Evolutionary conservation across 2,113 vertebrate species (phyloP), one percentile per base, ranked within the genome.

Genomic region (Oreotrochilus melanogaster): DNA sequence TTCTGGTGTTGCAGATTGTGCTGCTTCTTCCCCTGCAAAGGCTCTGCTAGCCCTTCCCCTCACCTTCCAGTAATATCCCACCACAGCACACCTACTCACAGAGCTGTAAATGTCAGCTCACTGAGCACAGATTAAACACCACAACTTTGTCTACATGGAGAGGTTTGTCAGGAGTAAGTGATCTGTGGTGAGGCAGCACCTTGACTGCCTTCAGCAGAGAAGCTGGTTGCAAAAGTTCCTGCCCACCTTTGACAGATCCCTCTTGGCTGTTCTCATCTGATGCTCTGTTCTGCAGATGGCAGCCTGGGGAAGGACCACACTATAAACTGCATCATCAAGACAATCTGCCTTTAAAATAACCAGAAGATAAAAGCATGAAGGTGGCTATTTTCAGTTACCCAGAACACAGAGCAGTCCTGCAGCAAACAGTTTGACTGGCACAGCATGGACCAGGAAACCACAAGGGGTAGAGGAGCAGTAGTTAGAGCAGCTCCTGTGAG

Each of bases 41-140:
- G 74, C 87, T 91, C 81, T 11, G 27, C 57, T 93, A 95, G 94
- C 84, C 80, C 33, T 96, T 95, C 74, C 84, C 74, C 81, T 94
- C 79, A 94, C 86, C 94, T 95, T 88, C 4, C 0, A 85, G 21
- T 78, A 82, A 89, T 91, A 88, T 95, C 82, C 78, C 87, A 86
- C 48, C 69, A 88, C 67, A 87, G 58, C 60, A 94, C 92, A 88
- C 94, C 94, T 54, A 94, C 92, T 92, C 78, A 53, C 0, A 51
- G 56, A 94, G 43, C 89, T 95, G 90, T 79, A 93, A 95, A 95
- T 89, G 91, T 76, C 95, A 95, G 71, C 71, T 91, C 66, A 95
- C 39, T 71, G 72, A 76, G 75, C 67, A 37, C 5, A 67, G n/a
- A 78, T 86, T 91, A 84, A 96, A 95, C 70, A 91, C 8, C 22